Evolutionary conservation across 2,113 vertebrate genomes (phyloP).

Genomic region (Willisornis vidua): DNA sequence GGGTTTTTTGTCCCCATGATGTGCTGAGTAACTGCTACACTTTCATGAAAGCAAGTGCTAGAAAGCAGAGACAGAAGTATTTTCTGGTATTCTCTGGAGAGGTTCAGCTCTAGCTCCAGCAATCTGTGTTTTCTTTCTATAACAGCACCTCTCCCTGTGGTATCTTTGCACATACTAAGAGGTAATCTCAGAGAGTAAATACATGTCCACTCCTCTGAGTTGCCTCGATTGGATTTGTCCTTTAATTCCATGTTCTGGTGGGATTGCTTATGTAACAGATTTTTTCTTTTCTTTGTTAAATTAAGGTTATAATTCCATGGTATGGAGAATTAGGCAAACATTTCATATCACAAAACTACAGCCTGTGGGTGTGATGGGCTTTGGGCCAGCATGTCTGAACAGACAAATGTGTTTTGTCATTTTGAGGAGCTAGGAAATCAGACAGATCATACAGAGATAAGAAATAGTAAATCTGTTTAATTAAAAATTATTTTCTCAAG

Average conservation of each 20-base stretch:
- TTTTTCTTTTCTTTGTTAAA: neutral
- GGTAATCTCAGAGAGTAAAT: conserved; percentile 25
- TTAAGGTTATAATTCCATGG: conserved; percentile 29
- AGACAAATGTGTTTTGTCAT: conserved; percentile 48
- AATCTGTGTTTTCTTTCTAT: conserved; percentile 22
- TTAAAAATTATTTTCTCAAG: conserved; percentile 42
- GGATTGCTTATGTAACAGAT: conserved; percentile 31
- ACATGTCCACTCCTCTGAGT: conserved; percentile 3
- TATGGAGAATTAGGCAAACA: conserved; percentile 37
- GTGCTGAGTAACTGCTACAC: neutral
- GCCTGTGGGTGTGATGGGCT: conserved; percentile 49
- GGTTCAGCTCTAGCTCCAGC: neutral
- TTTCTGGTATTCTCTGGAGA: neutral
- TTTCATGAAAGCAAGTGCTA: neutral
- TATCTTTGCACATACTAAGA: conserved; percentile 1
- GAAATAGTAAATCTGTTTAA: conserved; percentile 44
- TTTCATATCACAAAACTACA: conserved; percentile 44
- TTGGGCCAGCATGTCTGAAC: conserved; percentile 33
- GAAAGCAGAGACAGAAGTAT: neutral
- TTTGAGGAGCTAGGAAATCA: conserved; percentile 26
- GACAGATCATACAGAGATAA: conserved; percentile 20
- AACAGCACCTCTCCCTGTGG: conserved; percentile 8
- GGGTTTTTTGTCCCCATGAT: neutral
- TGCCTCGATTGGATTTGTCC: conserved; percentile 30
- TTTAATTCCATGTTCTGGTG: conserved; percentile 30